Evolutionary conservation across 2,888 invertebrate genomes (phyloP).

Genomic region (Gymnocheta viridis): DNA sequence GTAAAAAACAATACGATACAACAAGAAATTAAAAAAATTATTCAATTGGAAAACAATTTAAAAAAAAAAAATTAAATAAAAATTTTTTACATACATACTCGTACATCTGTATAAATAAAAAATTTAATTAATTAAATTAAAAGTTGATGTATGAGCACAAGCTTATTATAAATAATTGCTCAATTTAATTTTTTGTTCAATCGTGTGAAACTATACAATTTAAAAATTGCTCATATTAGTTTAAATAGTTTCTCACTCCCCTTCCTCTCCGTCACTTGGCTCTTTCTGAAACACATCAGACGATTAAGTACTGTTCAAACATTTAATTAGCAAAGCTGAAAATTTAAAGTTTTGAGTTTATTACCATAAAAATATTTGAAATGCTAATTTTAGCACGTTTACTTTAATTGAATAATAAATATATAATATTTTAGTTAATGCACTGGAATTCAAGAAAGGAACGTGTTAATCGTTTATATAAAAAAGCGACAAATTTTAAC

Average conservation of each 20-base stretch:
- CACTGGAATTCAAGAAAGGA: background rate
- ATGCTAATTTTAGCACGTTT: slow-evolving; percentile 56
- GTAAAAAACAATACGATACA: no score
- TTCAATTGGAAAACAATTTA: slow-evolving; percentile 50
- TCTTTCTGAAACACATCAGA: background rate
- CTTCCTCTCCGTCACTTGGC: background rate
- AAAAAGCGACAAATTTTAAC: background rate
- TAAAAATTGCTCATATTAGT: background rate
- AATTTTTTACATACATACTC: no score
- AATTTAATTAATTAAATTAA: slow-evolving; percentile 51
- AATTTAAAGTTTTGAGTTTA: slow-evolving; percentile 7
- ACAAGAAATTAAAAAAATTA: slow-evolving; percentile 33
- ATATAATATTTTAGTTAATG: background rate
- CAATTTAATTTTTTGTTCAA: slow-evolving; percentile 9
- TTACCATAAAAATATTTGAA: slow-evolving; percentile 26
- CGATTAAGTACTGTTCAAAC: slow-evolving; percentile 1
- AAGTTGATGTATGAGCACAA: background rate
- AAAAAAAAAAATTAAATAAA: background rate
- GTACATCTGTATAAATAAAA: no score
- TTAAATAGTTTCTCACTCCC: background rate
- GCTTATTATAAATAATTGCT: slow-evolving; percentile 24
- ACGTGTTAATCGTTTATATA: slow-evolving; percentile 4
- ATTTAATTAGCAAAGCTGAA: slow-evolving; percentile 22
- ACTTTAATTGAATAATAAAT: slow-evolving; percentile 40
- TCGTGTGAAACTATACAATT: slow-evolving; percentile 26